phyloP scores from a whole-genome alignment of 2,113 vertebrate species.

The Zootoca vivipara region DNA sequence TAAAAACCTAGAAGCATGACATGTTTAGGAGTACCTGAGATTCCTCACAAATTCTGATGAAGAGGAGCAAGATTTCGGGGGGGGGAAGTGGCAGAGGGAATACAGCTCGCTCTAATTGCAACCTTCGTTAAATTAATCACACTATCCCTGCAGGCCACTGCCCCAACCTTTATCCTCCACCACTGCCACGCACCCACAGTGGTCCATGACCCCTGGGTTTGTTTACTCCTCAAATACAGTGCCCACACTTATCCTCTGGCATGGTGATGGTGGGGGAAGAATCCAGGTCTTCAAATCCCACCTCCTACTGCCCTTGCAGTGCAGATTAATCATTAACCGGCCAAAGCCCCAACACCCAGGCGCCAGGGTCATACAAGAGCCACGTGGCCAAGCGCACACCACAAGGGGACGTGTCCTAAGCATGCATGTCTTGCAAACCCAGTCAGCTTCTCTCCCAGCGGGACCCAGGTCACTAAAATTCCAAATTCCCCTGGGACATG shows the following conservation, averaged over 20 bases:
- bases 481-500: too few species aligned
- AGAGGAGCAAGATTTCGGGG: background rate
- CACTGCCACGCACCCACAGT: background rate
- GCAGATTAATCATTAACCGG: constrained; percentile 30
- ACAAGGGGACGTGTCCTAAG: background rate
- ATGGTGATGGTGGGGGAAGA: too few species aligned
- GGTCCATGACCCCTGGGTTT: constrained; percentile 10
- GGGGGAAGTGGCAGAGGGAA: background rate
- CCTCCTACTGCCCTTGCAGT: background rate
- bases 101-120: too few species aligned
- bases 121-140: too few species aligned
- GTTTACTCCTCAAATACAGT: constrained; percentile 22
- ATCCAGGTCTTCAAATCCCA: background rate
- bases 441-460: background rate
- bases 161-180: background rate
- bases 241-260: background rate
- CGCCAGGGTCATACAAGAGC: background rate
- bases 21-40: background rate
- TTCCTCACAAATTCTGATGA: background rate
- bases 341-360: background rate
- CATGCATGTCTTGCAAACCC: fast-evolving
- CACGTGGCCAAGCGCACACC: background rate
- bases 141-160: background rate
- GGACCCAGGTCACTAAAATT: background rate
- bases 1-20: background rate